Base-by-base conservation (phyloP, 2,113 vertebrate species). In the Theristicus caerulescens region DNA sequence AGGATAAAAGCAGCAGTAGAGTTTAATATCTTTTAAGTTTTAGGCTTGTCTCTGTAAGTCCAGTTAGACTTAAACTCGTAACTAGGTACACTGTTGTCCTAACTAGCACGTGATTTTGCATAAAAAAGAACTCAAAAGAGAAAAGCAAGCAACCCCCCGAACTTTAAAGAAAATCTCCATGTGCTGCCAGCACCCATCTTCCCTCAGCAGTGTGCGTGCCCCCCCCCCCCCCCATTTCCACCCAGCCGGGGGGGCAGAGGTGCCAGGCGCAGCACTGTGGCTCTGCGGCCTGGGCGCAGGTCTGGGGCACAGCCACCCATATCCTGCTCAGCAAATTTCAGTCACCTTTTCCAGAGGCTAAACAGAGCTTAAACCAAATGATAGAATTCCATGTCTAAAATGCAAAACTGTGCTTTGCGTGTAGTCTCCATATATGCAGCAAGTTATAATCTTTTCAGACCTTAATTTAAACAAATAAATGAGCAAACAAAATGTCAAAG, bases 251-350 rank as follows among this genome's bases (percentile, higher is more conserved):
- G 31, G 14, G n/a, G n/a, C n/a, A n/a, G n/a, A 31, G 38, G 36
- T 21, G 31, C 40, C 42, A 31, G 49, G 31, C 51, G 2, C 58
- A 31, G 71, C 19, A 2, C 26, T 16, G 49, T 3, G 3, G 29
- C 0, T 3, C 24, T 14, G 7, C 40, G 64, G 26, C 25, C 18
- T 14, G 29, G 4, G 36, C 1, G 16, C 47, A 66, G 42, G 13
- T 13, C 6, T 14, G n/a, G 46, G 82, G 54, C 26, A 58, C 59
- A 77, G 36, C 20, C 17, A 65, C 10, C 67, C 4, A 0, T 32
- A 11, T 49, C 54, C 17, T 49, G 25, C 52, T 55, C 17, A 70
- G 26, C 26, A 91, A 11, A 59, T 55, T 46, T 69, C 54, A 86
- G 44, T 13, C 59, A 84, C 0, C 38, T 70, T 82, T 51, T 54